A percentile compares a stretch with the other conserved stretches of the same genome.
phyloP scores from a whole-genome alignment of 1,140 invertebrate genomes.

The Thalassaphorura encarpata region DNA sequence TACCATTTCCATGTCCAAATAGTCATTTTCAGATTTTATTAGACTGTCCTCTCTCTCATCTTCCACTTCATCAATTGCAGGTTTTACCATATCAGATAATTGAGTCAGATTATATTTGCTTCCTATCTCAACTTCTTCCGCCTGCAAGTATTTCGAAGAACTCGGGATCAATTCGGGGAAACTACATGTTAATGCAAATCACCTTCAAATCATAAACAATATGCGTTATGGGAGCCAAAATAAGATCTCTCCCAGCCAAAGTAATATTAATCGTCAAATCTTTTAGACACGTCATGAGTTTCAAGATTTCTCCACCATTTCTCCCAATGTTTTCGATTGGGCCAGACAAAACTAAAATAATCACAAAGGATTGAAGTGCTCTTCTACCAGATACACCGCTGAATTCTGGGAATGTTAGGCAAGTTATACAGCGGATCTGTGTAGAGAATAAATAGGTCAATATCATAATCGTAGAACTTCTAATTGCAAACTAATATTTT shows the following conservation, averaged over 20 bases:
- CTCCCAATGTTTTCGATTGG: slow-evolving; percentile 25
- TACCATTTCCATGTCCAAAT: slow-evolving; percentile 18
- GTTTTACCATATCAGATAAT: slow-evolving; percentile 8
- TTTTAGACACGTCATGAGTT: slow-evolving; percentile 22
- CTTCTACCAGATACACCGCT: slow-evolving; percentile 13
- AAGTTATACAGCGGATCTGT: slow-evolving; percentile 23
- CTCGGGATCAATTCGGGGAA: background rate
- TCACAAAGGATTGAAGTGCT: slow-evolving; percentile 17
- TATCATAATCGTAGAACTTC: background rate
- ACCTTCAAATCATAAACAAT: slow-evolving; percentile 22
- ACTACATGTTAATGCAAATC: background rate
- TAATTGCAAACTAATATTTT: background rate
- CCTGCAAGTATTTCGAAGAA: background rate
- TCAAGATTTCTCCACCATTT: slow-evolving; percentile 23
- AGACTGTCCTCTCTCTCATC: slow-evolving; percentile 12
- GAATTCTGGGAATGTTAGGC: slow-evolving; percentile 25
- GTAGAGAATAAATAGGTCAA: background rate
- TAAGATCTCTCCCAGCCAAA: slow-evolving; percentile 19
- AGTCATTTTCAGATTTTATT: slow-evolving; percentile 19
- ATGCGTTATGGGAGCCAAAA: slow-evolving; percentile 24
- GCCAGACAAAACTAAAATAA: slow-evolving; percentile 24
- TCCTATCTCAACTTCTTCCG: background rate
- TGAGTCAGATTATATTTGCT: slow-evolving; percentile 12
- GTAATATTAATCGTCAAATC: slow-evolving; percentile 20
- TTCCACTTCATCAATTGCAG: slow-evolving; percentile 22